Evolutionary conservation across 2,888 invertebrate species (phyloP), one percentile per base, ranked within the genome.

Genomic region (Heliconius ethilla): DNA sequence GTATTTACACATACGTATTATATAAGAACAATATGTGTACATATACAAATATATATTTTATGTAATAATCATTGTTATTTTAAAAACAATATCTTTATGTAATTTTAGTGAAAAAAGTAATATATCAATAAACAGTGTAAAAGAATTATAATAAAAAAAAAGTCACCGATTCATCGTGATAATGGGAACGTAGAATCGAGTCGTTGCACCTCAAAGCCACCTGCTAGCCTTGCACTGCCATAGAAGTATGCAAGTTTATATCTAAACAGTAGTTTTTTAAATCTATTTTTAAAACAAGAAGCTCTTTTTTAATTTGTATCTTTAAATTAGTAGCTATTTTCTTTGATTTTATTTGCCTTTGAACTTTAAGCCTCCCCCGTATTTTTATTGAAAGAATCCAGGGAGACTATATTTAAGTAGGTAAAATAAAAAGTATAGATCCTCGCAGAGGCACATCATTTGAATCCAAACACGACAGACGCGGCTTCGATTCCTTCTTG

Each of bases 181-280:
- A 88, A 79, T 88, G 93, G 86, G 85, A 29, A 81, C 82, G 76
- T 67, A 79, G 83, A 76, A 67, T 77, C 78, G 79, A 87, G 89
- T 90, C 90, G 90, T 89, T 90, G 92, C 90, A 91, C 90, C 88
- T 90, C 85, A 70, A 79, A 82, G 82, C 83, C 92, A 93, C 93
- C 92, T 91, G 92, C 86, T 89, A 91, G 90, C 92, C 92, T 93
- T 92, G 91, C 89, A 87, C 86, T 86, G 85, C 85, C 86, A 85
- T 83, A 83, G 85, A 65, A 78, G 80, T 78, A 80, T 78, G 76
- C 73, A 76, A 76, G 79, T 75, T 74, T 75, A 72, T 70, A 73
- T 73, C 77, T 77, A 77, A 77, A 74, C 62, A 45, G 75, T 66
- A 70, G 45, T 70, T 72, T 75, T 76, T 75, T 76, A 67, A 75